Conservation (phyloP, 2,888 invertebrate genomes). For the Penaeus monodon region DNA sequence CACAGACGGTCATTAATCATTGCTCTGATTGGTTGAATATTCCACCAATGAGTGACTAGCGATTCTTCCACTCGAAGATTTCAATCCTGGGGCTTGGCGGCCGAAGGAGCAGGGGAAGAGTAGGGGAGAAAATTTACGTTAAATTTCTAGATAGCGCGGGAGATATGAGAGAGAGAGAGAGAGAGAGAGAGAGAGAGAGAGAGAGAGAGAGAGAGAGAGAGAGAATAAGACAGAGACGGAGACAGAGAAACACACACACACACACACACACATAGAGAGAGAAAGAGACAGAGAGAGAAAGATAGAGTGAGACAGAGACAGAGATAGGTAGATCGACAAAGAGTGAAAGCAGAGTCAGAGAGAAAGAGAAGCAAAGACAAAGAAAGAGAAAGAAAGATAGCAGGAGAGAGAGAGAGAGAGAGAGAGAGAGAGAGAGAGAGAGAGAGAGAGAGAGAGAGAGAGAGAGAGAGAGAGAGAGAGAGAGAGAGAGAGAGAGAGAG, state of each 20-base stretch:
- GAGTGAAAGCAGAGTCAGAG: too few species aligned
- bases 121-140: background rate
- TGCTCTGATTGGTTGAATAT: slow-evolving; percentile 60
- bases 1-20: slow-evolving; percentile 59
- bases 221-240: background rate
- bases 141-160: background rate
- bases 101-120: background rate
- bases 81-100: slow-evolving; percentile 41
- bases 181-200: background rate
- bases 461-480: too few species aligned
- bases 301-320: background rate
- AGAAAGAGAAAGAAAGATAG: too few species aligned
- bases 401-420: too few species aligned
- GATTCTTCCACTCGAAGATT: slow-evolving; percentile 58
- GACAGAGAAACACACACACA: background rate
- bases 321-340: background rate
- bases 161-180: background rate
- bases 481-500: too few species aligned
- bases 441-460: too few species aligned
- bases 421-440: too few species aligned
- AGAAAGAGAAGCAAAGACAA: background rate
- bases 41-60: slow-evolving; percentile 62
- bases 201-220: background rate
- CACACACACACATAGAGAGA: too few species aligned
- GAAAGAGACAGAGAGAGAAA: background rate